Evolutionary conservation across 2,113 vertebrate species (phyloP).

Genomic region (Rhipidura dahli): DNA sequence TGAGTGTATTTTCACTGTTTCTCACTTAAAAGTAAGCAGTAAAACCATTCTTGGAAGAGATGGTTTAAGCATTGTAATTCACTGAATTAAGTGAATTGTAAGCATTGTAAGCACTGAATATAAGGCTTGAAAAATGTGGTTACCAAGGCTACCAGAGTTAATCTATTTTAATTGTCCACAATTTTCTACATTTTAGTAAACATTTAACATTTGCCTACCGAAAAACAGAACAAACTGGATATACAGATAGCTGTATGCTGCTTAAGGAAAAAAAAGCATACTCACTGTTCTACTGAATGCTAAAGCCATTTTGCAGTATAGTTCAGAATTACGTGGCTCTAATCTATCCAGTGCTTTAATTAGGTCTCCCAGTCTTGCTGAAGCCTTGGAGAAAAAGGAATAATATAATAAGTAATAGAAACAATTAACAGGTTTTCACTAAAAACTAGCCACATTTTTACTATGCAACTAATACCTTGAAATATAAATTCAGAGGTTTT

Average conservation of each 20-base stretch:
- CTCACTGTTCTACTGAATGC: constrained; percentile 93
- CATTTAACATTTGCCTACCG: background rate
- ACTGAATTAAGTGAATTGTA: no score
- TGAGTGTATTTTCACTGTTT: background rate
- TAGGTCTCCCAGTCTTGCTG: constrained; percentile 81
- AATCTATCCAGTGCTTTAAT: constrained; percentile 78
- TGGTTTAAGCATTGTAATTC: background rate
- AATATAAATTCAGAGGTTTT: background rate
- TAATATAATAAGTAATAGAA: background rate
- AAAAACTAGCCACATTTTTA: background rate
- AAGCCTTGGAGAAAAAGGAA: constrained; percentile 73
- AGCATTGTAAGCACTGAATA: background rate
- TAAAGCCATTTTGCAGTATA: constrained; percentile 86
- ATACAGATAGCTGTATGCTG: background rate
- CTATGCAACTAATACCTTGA: background rate
- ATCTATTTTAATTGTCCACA: background rate
- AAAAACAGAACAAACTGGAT: background rate
- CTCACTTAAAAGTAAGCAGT: background rate
- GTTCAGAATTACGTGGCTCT: constrained; percentile 86
- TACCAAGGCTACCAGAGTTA: background rate
- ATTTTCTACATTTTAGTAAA: background rate
- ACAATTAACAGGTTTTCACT: background rate
- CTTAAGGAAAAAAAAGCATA: background rate
- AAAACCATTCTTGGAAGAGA: background rate
- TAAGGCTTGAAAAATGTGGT: background rate